A percentile compares a stretch with the other conserved stretches of the same genome.
Conservation (phyloP, 2,888 invertebrate species). For the Tigriopus californicus region DNA sequence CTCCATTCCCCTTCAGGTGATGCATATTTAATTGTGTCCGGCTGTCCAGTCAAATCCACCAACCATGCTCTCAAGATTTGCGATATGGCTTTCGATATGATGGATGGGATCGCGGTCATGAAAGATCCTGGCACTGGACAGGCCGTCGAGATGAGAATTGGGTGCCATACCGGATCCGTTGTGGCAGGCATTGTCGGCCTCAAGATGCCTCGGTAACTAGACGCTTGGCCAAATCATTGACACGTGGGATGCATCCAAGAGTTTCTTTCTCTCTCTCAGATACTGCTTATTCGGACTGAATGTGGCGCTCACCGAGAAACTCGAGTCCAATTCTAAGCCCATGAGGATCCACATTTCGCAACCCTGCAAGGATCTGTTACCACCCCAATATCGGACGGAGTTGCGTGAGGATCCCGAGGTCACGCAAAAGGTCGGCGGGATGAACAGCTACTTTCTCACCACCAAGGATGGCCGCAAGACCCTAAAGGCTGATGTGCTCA, state of each 20-base stretch:
- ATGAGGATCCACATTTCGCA: conserved; percentile 91
- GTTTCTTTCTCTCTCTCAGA: not conserved
- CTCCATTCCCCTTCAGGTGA: too few relatives aligned
- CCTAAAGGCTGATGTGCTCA: not conserved
- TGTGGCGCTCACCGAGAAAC: conserved; percentile 14
- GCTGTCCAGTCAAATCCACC: conserved; percentile 70
- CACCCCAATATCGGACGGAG: conserved; percentile 47
- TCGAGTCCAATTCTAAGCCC: conserved; percentile 79
- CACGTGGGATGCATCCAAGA: not conserved
- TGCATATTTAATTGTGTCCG: conserved; percentile 94
- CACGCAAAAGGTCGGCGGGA: conserved; percentile 11
- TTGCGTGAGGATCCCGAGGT: conserved; percentile 2
- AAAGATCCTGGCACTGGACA: conserved; percentile 79
- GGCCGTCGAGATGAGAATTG: conserved; percentile 33
- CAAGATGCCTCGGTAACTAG: conserved; percentile 51
- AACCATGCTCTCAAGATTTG: conserved; percentile 82
- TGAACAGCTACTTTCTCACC: conserved; percentile 1
- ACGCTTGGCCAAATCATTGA: not conserved
- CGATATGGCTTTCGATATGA: conserved; percentile 92
- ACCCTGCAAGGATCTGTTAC: conserved; percentile 55
- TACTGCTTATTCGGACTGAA: conserved; percentile 15
- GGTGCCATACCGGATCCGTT: conserved; percentile 74
- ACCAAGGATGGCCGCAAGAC: conserved; percentile 8
- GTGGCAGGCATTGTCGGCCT: conserved; percentile 82
- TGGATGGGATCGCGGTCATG: conserved; percentile 70